Percentiles rank a stretch among this genome's conserved stretches.
phyloP scores from a whole-genome alignment of 2,113 vertebrate species.

The Callopanchax toddi region DNA sequence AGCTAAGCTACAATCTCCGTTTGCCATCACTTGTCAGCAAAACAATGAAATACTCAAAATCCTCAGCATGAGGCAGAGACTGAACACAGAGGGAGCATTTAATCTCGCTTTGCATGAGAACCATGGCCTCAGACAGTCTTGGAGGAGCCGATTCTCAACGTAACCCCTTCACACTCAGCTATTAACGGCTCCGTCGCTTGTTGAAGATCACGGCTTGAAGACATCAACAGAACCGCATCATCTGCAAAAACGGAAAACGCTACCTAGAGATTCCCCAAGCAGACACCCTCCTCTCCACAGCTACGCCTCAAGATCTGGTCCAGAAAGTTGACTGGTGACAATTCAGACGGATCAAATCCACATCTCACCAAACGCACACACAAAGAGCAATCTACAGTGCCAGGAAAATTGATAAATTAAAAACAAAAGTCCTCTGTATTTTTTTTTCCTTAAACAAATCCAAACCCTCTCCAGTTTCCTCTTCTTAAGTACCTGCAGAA shows the following conservation, averaged over 20 bases:
- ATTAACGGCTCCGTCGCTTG: no score
- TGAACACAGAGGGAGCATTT: neutral
- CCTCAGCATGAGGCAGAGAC: neutral
- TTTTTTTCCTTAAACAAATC: constrained; percentile 38
- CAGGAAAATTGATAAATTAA: constrained; percentile 47
- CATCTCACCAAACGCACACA: neutral
- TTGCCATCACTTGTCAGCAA: no score
- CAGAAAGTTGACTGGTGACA: neutral
- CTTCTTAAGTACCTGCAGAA: constrained; percentile 17
- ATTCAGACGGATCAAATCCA: neutral
- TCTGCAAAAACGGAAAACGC: neutral
- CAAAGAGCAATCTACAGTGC: constrained; percentile 7
- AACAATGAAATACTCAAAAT: neutral
- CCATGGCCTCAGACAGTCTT: no score
- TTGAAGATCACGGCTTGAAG: neutral
- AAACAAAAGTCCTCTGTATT: constrained; percentile 18
- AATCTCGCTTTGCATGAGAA: neutral
- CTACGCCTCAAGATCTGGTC: neutral
- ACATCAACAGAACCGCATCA: neutral
- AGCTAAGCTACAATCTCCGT: no score
- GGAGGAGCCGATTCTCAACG: neutral
- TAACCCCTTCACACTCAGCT: neutral
- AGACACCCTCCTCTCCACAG: neutral
- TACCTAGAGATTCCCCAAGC: neutral
- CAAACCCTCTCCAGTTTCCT: constrained; percentile 40